These are phyloP conservation scores for Eriocheir sinensis DNA, from an alignment of 1,140 invertebrate genomes.

Conservation along the genomic window DNA sequence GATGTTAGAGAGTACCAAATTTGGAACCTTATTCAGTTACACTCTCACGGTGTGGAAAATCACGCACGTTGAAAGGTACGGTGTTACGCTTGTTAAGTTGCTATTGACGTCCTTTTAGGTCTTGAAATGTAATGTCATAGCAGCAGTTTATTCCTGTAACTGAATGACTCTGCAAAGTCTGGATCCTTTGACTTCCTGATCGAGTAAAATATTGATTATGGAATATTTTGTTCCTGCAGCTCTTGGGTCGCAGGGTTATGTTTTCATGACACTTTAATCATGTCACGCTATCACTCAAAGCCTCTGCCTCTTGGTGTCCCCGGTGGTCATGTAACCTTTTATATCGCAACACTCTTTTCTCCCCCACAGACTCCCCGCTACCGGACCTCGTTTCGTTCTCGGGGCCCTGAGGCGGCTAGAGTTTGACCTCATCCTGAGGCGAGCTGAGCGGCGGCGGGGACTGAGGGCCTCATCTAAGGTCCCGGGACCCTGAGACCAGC, in stretches of 20 bases:
- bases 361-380: neutral
- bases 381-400: conserved; percentile 60
- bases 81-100: no score
- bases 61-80: no score
- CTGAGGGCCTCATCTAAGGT: neutral
- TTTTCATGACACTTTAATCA: neutral
- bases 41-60: no score
- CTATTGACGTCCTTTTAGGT: no score
- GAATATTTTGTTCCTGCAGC: neutral
- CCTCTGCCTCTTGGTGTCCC: neutral
- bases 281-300: neutral
- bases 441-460: neutral
- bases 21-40: no score
- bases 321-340: no score
- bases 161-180: no score
- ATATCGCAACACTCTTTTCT: no score
- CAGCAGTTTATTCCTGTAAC: no score
- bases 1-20: no score
- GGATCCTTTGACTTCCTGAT: neutral
- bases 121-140: no score
- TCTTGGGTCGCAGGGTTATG: neutral
- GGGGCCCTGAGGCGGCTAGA: conserved; percentile 63
- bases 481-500: neutral
- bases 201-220: neutral
- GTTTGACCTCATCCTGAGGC: conserved; percentile 68